A percentile compares a stretch with the other conserved stretches of the same genome.
phyloP scores from a whole-genome alignment of 2,113 vertebrate genomes.

The Melanocharis versteri region DNA sequence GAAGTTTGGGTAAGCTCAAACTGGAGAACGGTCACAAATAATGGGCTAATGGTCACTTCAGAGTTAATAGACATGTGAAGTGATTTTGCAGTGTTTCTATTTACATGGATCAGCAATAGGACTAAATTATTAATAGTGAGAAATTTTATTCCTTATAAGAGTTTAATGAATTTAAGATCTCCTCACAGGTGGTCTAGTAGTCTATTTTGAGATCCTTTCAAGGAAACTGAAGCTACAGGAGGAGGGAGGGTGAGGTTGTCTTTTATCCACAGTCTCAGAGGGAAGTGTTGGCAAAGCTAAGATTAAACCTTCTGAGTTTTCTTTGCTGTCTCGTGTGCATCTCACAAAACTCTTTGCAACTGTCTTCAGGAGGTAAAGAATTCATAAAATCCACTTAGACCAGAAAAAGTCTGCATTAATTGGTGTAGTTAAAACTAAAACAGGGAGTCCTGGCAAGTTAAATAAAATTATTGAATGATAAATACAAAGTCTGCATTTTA shows the following conservation, averaged over 20 bases:
- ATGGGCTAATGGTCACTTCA: neutral
- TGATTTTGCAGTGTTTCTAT: neutral
- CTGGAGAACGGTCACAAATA: neutral
- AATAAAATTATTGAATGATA: neutral
- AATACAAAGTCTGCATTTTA: neutral
- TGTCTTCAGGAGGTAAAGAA: neutral
- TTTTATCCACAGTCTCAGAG: neutral
- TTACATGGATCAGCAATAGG: neutral
- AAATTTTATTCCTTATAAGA: neutral
- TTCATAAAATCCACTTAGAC: neutral
- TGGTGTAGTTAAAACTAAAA: neutral
- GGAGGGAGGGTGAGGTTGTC: neutral
- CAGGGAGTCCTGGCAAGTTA: neutral
- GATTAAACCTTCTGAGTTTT: neutral
- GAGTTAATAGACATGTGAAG: neutral
- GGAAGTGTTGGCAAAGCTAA: neutral
- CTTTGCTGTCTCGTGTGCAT: neutral
- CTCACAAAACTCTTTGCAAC: neutral
- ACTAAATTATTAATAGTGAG: neutral
- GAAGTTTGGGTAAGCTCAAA: neutral
- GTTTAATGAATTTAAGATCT: slow-evolving; percentile 13
- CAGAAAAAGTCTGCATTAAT: neutral
- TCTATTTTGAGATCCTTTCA: neutral
- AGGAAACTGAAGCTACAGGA: neutral
- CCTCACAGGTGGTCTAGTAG: neutral